Percentiles rank a stretch among this genome's conserved stretches.
phyloP scores from a whole-genome alignment of 1,140 invertebrate genomes.

The Lycorma delicatula region DNA sequence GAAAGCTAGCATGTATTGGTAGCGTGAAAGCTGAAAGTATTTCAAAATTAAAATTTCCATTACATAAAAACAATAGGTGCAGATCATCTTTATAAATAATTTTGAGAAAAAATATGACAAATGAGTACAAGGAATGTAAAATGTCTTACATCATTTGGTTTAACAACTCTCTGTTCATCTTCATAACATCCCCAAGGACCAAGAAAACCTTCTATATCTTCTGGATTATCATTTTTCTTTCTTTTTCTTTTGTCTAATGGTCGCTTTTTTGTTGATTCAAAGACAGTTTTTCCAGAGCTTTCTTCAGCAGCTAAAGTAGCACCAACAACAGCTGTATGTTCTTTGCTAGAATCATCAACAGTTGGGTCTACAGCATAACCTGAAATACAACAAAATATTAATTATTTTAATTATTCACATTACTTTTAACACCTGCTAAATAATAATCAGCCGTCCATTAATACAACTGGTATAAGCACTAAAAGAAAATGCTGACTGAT shows the following conservation, averaged over 20 bases:
- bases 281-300: slow-evolving; percentile 72
- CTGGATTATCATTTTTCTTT: slow-evolving; percentile 80
- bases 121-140: no score
- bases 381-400: slow-evolving; percentile 33
- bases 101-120: no score
- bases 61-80: no score
- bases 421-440: not conserved
- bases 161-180: slow-evolving; percentile 80
- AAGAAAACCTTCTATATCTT: slow-evolving; percentile 89
- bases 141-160: slow-evolving; percentile 69
- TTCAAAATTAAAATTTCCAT: no score
- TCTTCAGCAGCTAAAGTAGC: slow-evolving; percentile 50
- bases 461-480: not conserved
- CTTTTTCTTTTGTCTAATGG: slow-evolving; percentile 82
- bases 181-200: slow-evolving; percentile 95
- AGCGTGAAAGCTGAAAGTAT: no score
- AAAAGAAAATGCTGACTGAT: not conserved
- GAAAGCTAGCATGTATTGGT: no score
- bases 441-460: not conserved
- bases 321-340: slow-evolving; percentile 56
- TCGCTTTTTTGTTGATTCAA: slow-evolving; percentile 67
- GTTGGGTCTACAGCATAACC: slow-evolving; percentile 94
- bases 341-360: slow-evolving; percentile 54
- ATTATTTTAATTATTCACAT: no score
- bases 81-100: no score